These are phyloP conservation scores for Saccostrea glomerata DNA, from an alignment of 1,140 invertebrate species.

Conservation along the genomic window DNA sequence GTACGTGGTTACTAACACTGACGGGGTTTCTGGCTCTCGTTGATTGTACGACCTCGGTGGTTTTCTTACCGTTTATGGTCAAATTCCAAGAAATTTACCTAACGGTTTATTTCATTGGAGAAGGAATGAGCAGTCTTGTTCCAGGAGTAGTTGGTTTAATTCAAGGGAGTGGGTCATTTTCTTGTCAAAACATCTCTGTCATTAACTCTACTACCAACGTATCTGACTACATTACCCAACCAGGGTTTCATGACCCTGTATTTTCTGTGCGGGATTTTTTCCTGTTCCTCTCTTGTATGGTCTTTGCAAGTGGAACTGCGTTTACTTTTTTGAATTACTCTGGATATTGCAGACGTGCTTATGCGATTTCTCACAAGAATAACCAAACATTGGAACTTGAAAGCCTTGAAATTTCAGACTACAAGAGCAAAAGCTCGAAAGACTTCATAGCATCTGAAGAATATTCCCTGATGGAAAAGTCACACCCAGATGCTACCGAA, in stretches of 20 bases:
- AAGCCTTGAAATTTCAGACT: too few relatives aligned
- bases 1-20: conserved; percentile 85
- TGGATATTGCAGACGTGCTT: conserved; percentile 66
- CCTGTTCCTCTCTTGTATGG: conserved; percentile 82
- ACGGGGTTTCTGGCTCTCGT: conserved; percentile 90
- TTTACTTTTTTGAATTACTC: conserved; percentile 78
- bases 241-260: conserved; percentile 55
- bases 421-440: neutral
- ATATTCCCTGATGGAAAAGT: neutral
- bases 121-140: conserved; percentile 91
- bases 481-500: neutral
- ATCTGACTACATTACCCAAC: conserved; percentile 56
- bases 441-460: neutral
- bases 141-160: conserved; percentile 88
- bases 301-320: conserved; percentile 77
- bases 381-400: conserved; percentile 57
- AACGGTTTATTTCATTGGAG: conserved; percentile 84
- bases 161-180: conserved; percentile 87
- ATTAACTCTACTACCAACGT: conserved; percentile 38
- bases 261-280: conserved; percentile 83
- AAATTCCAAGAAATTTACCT: conserved; percentile 86
- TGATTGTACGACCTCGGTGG: conserved; percentile 93
- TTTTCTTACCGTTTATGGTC: conserved; percentile 93
- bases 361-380: neutral
- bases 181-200: conserved; percentile 73